phyloP scores from a whole-genome alignment of 2,113 vertebrate species.

The Ageneiosus marmoratus region DNA sequence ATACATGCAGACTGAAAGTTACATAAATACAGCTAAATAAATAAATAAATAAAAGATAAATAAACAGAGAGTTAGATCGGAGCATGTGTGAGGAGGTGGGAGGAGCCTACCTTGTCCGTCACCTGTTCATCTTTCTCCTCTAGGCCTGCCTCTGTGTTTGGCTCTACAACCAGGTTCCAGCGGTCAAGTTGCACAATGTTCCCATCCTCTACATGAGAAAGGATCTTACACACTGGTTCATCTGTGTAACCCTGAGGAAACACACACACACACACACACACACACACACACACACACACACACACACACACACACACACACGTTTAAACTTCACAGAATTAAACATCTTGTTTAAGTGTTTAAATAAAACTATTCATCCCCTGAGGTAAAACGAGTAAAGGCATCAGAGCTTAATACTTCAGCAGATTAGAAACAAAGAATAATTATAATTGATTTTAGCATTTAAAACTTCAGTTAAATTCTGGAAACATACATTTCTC shows the following conservation, averaged over 20 bases:
- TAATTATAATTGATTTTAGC: not conserved
- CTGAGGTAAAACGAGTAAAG: not conserved
- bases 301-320: too few species aligned
- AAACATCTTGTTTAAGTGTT: not conserved
- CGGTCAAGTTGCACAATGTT: conserved; percentile 87
- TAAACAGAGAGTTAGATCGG: not conserved
- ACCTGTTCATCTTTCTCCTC: conserved; percentile 82
- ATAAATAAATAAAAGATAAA: not conserved
- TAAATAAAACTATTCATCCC: not conserved
- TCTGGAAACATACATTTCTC: not conserved
- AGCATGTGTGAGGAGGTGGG: not conserved
- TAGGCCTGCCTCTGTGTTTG: conserved; percentile 72
- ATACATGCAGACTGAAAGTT: too few species aligned
- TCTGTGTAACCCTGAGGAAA: conserved; percentile 82
- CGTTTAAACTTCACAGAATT: too few species aligned
- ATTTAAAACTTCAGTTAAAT: not conserved
- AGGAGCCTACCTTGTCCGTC: conserved; percentile 74
- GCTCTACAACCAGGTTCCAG: conserved; percentile 82
- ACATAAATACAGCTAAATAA: too few species aligned
- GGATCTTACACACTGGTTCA: conserved; percentile 87
- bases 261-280: not conserved
- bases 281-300: not conserved
- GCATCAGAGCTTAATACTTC: not conserved
- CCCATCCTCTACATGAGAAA: conserved; percentile 85
- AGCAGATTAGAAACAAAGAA: not conserved